A percentile compares a stretch with the other conserved stretches of the same genome.
Conservation (phyloP, 2,888 invertebrate genomes). For the Gryllus longicercus region DNA sequence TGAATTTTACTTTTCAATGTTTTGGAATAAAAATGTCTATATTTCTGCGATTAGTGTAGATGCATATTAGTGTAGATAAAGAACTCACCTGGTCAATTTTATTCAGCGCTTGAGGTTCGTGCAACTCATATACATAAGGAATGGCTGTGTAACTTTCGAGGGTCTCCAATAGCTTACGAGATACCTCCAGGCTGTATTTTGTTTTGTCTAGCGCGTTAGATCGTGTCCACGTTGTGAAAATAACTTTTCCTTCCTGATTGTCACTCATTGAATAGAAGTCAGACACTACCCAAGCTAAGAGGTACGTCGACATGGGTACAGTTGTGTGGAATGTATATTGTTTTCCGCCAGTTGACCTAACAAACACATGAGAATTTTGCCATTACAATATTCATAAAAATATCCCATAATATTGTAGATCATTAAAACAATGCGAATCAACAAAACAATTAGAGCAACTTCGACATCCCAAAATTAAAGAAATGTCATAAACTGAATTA, state of each 20-base stretch:
- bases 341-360: neutral
- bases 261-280: constrained; percentile 22
- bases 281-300: constrained; percentile 31
- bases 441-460: too few species aligned
- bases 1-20: too few species aligned
- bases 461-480: too few species aligned
- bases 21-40: too few species aligned
- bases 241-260: neutral
- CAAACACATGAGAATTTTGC: too few species aligned
- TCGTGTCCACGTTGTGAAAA: constrained; percentile 48
- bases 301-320: constrained; percentile 53
- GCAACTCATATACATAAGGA: constrained; percentile 45
- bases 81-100: neutral
- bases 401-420: too few species aligned
- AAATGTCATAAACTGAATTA: too few species aligned
- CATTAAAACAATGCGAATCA: too few species aligned
- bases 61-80: too few species aligned
- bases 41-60: too few species aligned
- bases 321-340: neutral
- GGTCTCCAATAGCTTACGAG: constrained; percentile 49
- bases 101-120: neutral
- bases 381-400: too few species aligned
- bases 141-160: constrained; percentile 56
- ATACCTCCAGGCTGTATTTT: constrained; percentile 49
- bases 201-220: constrained; percentile 50